Evolutionary conservation across 2,113 vertebrate species (phyloP).

Genomic region (Tinamus guttatus): DNA sequence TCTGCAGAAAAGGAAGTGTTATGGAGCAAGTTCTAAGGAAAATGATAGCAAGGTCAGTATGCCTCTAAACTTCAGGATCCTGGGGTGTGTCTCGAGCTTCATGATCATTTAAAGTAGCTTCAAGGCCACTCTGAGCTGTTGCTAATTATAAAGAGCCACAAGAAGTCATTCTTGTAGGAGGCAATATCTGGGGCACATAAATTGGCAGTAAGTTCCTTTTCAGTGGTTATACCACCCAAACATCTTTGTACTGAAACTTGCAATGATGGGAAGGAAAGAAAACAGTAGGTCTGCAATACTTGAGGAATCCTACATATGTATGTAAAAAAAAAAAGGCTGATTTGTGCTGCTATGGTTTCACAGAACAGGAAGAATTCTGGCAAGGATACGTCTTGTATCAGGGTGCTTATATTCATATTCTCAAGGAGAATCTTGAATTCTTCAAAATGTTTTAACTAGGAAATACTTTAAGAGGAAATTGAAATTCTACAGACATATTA

Average conservation of each 20-base stretch:
- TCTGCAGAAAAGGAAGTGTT: conserved; percentile 22
- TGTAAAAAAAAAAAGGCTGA: conserved; percentile 51
- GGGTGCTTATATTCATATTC: conserved; percentile 4
- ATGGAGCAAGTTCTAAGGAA: neutral
- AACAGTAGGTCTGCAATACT: neutral
- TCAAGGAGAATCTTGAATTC: conserved; percentile 42
- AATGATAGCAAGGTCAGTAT: neutral
- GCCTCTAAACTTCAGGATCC: neutral
- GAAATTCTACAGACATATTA: neutral
- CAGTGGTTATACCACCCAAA: neutral
- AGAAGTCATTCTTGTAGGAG: neutral
- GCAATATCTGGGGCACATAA: neutral
- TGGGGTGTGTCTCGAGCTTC: conserved; percentile 7
- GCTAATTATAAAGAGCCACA: neutral
- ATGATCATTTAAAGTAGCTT: neutral
- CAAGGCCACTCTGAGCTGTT: neutral
- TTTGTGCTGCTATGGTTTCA: conserved; percentile 32
- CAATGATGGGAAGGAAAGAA: conserved; percentile 3
- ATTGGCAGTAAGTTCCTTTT: neutral
- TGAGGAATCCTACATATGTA: conserved; percentile 31
- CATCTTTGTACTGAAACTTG: conserved; percentile 20
- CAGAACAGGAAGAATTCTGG: conserved; percentile 24
- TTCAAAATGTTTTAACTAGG: neutral
- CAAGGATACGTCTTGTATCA: conserved; percentile 17
- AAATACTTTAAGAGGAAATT: neutral